Percentiles rank a stretch among this genome's conserved stretches.
phyloP scores from a whole-genome alignment of 1,140 invertebrate genomes.

The Meloidogyne floridensis region DNA sequence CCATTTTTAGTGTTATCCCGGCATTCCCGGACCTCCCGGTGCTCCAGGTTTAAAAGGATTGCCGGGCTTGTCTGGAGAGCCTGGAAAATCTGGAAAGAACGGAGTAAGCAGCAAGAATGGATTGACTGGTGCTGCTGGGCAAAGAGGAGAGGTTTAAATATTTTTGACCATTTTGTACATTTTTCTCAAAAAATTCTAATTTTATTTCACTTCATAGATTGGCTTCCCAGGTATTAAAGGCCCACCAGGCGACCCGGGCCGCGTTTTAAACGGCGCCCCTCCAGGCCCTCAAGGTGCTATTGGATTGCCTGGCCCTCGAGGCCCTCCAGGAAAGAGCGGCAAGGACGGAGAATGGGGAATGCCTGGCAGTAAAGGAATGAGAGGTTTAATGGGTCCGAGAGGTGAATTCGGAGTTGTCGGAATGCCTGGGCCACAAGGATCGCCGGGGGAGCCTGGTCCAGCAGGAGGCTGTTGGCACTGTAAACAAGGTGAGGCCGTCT shows the following conservation, averaged over 20 bases:
- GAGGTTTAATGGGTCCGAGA: neutral
- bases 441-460: neutral
- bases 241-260: neutral
- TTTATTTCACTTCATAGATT: neutral
- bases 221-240: neutral
- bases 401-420: neutral
- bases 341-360: neutral
- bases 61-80: neutral
- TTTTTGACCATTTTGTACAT: neutral
- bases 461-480: neutral
- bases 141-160: neutral
- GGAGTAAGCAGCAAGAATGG: neutral
- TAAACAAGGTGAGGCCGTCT: neutral
- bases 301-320: neutral
- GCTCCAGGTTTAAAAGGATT: neutral
- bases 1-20: neutral
- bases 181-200: neutral
- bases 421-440: neutral
- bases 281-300: neutral
- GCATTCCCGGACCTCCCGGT: neutral
- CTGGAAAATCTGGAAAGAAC: neutral
- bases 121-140: neutral
- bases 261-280: neutral
- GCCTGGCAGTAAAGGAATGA: neutral
- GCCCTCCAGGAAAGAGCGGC: neutral